Evolutionary conservation across 2,888 invertebrate species (phyloP).

Genomic region (Fragum sueziense): DNA sequence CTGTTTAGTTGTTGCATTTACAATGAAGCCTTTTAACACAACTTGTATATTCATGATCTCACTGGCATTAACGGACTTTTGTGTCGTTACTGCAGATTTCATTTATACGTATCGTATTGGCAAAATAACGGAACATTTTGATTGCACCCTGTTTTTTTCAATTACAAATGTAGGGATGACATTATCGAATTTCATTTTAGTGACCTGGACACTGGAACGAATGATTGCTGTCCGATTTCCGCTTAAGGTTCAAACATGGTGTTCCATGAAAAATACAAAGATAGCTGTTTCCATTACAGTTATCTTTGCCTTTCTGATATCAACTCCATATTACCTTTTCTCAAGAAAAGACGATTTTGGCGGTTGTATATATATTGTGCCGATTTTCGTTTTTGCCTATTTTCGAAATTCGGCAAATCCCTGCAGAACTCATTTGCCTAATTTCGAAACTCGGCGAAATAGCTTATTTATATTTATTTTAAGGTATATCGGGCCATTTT

Average conservation of each 20-base stretch:
- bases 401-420: too few species aligned
- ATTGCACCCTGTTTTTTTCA: not conserved
- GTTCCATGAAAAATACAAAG: constrained; percentile 3
- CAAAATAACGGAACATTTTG: not conserved
- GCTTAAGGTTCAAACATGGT: not conserved
- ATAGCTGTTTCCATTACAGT: not conserved
- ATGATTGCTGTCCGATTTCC: too few species aligned
- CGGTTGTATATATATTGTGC: too few species aligned
- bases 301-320: not conserved
- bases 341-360: not conserved
- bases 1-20: not conserved
- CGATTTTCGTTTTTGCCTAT: too few species aligned
- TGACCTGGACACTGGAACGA: constrained; percentile 7
- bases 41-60: not conserved
- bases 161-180: not conserved
- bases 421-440: too few species aligned
- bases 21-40: constrained; percentile 10
- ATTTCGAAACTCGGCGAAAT: too few species aligned
- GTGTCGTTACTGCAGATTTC: not conserved
- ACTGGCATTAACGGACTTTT: not conserved
- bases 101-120: not conserved
- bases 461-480: too few species aligned
- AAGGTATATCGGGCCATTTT: too few species aligned
- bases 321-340: not conserved
- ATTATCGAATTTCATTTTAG: not conserved